Conservation (phyloP, 2,113 vertebrate species). For the Collichthys lucidus region DNA sequence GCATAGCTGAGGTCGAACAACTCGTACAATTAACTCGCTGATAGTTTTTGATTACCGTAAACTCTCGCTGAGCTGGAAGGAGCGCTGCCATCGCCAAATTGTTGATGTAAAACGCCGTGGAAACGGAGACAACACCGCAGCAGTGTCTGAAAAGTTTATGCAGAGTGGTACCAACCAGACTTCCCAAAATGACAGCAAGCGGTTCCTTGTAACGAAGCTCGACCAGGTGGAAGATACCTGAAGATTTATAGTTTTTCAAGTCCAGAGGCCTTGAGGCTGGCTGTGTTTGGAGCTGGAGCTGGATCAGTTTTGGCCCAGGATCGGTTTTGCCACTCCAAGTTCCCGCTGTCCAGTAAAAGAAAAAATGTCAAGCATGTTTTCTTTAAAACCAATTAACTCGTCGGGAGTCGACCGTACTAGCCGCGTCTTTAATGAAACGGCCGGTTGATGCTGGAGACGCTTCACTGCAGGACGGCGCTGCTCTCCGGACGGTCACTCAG, state of each 20-base stretch:
- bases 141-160: background rate
- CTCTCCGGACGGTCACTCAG: background rate
- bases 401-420: background rate
- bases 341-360: background rate
- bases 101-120: background rate
- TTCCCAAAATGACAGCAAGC: background rate
- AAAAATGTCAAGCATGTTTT: background rate
- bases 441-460: background rate
- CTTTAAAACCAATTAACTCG: background rate
- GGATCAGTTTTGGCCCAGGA: slow-evolving; percentile 18
- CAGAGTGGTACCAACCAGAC: background rate
- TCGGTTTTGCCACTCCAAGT: background rate
- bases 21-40: slow-evolving; percentile 21
- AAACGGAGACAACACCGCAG: slow-evolving; percentile 14
- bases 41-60: slow-evolving; percentile 22
- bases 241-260: background rate
- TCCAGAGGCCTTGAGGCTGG: slow-evolving; percentile 6
- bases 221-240: background rate
- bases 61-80: background rate
- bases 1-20: slow-evolving; percentile 19
- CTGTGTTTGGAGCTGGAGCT: slow-evolving; percentile 19
- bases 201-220: background rate
- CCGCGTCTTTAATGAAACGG: background rate
- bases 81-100: slow-evolving; percentile 17
- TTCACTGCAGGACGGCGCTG: background rate